Base-by-base conservation (phyloP, 2,113 vertebrate species). In the Epinephelus cyanopodus region DNA sequence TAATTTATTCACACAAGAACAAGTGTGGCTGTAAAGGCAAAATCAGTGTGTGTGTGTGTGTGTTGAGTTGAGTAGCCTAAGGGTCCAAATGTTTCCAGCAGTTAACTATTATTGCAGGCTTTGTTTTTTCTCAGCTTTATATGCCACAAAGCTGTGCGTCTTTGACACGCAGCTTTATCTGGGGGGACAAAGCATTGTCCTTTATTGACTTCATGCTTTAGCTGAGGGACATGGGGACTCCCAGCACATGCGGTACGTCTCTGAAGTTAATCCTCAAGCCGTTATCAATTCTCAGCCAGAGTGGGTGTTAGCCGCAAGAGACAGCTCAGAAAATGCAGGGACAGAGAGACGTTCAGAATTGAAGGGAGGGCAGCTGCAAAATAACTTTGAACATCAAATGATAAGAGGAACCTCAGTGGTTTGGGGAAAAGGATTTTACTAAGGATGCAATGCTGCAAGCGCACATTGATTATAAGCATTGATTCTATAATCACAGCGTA, bases 221-320 rank as follows among this genome's bases (percentile, higher is more conserved):
- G 78, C 63, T 45, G 37, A 79, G 82, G 82, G 78, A 74, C 42
- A 9, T 25, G 0, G 67, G 15, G 54, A 60, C 77, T 25, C 56
- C 37, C 68, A 52, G 77, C 64, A 74, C 67, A 57, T 19, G 39
- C 2, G 2, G 19, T 14, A 29, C 7, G 0, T 81, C 83, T 90
- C 74, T 89, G 65, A 83, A 88, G 77, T 86, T 90, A 92, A 91
- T 89, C 89, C 78, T 65, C 39, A 37, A 71, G 69, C 54, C 13
- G 21, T 81, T 84, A 87, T 87, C 83, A 56, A 27, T 79, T 73
- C 60, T 76, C 13, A 56, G 21, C 65, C 71, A 81, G 74, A 53
- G 82, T 81, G 69, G 65, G 77, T 68, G 73, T 83, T 23, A 37
- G 50, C 48, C 76, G 48, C 74, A 33, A 54, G 76, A 83, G 74